Conservation (phyloP, 2,797 vertebrate genomes). For the Aeoliscus strigatus region DNA sequence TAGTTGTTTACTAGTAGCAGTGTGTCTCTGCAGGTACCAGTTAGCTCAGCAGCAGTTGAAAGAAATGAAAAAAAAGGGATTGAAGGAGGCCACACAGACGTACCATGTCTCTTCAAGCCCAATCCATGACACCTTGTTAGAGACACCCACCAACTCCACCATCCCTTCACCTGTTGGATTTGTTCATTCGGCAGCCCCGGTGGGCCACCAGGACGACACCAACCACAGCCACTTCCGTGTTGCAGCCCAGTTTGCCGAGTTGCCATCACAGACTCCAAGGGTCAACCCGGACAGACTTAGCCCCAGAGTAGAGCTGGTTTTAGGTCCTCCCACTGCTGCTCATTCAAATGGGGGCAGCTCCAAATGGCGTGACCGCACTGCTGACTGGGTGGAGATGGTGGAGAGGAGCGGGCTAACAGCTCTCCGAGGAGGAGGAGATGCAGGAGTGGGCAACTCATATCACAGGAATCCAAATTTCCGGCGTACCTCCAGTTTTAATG, state of each 20-base stretch:
- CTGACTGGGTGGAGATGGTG: constrained; percentile 79
- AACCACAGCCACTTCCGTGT: constrained; percentile 70
- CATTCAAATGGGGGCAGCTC: constrained; percentile 57
- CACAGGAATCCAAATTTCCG: constrained; percentile 81
- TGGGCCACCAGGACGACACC: constrained; percentile 53
- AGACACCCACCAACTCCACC: constrained; percentile 67
- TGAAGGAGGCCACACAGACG: constrained; percentile 88
- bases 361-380: constrained; percentile 74
- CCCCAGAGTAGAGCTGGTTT: constrained; percentile 67
- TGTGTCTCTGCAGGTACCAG: constrained; percentile 72
- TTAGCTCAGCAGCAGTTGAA: constrained; percentile 95
- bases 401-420: constrained; percentile 70
- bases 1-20: constrained; percentile 1
- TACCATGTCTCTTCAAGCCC: constrained; percentile 95
- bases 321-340: constrained; percentile 65
- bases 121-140: constrained; percentile 81
- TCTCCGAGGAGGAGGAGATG: constrained; percentile 31
- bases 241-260: constrained; percentile 77
- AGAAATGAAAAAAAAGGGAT: constrained; percentile 94
- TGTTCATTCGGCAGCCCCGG: constrained; percentile 26
- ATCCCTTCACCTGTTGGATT: constrained; percentile 65
- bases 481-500: constrained; percentile 90
- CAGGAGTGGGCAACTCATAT: constrained; percentile 30
- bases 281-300: constrained; percentile 64
- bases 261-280: constrained; percentile 58